These are phyloP conservation scores for Plestiodon gilberti DNA, from an alignment of 2,113 vertebrate genomes.

Conservation along the genomic window DNA sequence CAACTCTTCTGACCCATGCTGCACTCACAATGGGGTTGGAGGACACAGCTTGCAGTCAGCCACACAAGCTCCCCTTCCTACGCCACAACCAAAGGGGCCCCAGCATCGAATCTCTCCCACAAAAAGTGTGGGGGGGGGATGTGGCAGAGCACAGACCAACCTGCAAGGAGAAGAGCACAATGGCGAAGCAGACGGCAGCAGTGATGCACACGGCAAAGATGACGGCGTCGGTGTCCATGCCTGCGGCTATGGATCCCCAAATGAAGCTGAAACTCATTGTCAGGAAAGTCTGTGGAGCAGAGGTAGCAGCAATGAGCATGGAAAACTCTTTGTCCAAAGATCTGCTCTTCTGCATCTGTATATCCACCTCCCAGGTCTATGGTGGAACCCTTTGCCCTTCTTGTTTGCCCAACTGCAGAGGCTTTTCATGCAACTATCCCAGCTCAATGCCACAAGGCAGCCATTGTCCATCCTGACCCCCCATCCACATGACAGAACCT, in stretches of 20 bases:
- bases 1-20: too few relatives aligned
- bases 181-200: constrained; percentile 89
- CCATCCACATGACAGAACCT: rapidly evolving
- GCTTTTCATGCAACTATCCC: background rate
- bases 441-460: background rate
- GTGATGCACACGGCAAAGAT: constrained; percentile 97
- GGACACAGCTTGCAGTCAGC: too few relatives aligned
- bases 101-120: too few relatives aligned
- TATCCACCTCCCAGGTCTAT: too few relatives aligned
- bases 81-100: too few relatives aligned
- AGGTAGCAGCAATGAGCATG: rapidly evolving
- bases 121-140: too few relatives aligned
- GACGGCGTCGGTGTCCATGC: too few relatives aligned
- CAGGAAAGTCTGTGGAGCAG: constrained; percentile 82
- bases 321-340: too few relatives aligned
- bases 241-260: too few relatives aligned
- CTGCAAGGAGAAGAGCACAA: constrained; percentile 96
- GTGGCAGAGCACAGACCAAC: constrained; percentile 59
- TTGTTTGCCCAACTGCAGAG: background rate
- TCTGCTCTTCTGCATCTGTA: too few relatives aligned
- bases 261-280: constrained; percentile 95
- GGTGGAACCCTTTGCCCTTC: rapidly evolving
- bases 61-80: too few relatives aligned
- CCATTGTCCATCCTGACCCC: background rate
- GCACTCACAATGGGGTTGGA: too few relatives aligned